Evolutionary conservation across 2,888 invertebrate genomes (phyloP).

Genomic region (Torymus tubicola): DNA sequence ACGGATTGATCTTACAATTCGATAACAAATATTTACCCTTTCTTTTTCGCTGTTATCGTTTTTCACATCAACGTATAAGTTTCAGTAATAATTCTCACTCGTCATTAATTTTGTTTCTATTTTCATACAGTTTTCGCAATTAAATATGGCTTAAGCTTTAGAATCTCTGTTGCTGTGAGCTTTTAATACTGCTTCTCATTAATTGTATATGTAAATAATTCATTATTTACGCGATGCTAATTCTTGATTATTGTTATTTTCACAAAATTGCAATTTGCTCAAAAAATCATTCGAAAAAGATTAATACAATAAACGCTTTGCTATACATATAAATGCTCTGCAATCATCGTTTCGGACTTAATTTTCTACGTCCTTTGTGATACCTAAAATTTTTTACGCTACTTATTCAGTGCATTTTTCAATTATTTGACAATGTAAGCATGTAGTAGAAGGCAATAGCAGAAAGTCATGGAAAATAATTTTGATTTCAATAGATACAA

Average conservation of each 20-base stretch:
- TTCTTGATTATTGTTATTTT: slow-evolving; percentile 25
- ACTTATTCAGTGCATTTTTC: no score
- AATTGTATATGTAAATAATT: background rate
- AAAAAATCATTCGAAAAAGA: slow-evolving; percentile 24
- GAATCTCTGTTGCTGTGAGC: slow-evolving; percentile 61
- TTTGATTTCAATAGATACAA: no score
- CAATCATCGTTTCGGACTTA: background rate
- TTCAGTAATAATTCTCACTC: background rate
- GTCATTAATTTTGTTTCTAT: slow-evolving; percentile 17
- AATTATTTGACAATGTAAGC: no score
- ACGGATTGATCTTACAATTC: no score
- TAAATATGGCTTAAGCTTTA: slow-evolving; percentile 50
- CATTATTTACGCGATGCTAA: background rate
- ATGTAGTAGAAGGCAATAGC: no score
- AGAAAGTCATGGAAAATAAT: no score
- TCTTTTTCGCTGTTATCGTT: background rate
- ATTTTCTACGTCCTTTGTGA: background rate
- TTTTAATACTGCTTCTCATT: slow-evolving; percentile 36
- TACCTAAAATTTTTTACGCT: no score
- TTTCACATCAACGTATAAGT: background rate
- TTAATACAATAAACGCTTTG: slow-evolving; percentile 32
- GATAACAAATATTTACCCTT: background rate
- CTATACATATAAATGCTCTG: slow-evolving; percentile 53
- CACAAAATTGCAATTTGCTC: slow-evolving; percentile 43
- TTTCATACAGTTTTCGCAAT: slow-evolving; percentile 5